phyloP scores from a whole-genome alignment of 1,140 invertebrate genomes.

The Drosophila bocki region DNA sequence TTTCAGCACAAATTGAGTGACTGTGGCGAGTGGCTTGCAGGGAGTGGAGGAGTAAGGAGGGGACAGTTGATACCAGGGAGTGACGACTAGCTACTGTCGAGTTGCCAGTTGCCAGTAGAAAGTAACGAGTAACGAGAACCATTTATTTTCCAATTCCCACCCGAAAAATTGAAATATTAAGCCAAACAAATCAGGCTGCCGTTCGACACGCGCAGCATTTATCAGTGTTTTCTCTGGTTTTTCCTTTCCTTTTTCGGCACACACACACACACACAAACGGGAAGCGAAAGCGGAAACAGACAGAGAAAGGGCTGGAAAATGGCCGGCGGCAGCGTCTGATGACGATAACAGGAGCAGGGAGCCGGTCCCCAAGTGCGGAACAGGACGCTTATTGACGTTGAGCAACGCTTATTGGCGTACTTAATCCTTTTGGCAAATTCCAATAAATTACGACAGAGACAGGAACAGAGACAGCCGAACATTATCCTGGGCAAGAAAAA shows the following conservation, averaged over 20 bases:
- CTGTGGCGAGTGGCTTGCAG: not conserved
- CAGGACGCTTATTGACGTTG: slow-evolving; percentile 72
- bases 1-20: slow-evolving; percentile 26
- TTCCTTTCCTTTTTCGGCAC: slow-evolving; percentile 15
- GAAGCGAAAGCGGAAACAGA: slow-evolving; percentile 68
- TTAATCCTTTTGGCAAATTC: slow-evolving; percentile 83
- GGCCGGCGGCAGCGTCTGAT: slow-evolving; percentile 35
- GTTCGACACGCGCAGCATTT: slow-evolving; percentile 70
- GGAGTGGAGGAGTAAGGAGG: not conserved
- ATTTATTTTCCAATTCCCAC: not conserved
- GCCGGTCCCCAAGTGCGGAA: slow-evolving; percentile 21
- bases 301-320: slow-evolving; percentile 59
- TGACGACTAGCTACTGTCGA: not conserved
- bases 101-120: not conserved
- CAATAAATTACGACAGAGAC: slow-evolving; percentile 70
- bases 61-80: not conserved
- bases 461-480: slow-evolving; percentile 33
- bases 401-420: slow-evolving; percentile 82
- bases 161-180: slow-evolving; percentile 76
- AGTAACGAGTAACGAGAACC: not conserved
- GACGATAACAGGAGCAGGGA: slow-evolving; percentile 9
- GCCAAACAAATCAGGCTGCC: slow-evolving; percentile 73
- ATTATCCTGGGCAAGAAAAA: slow-evolving; percentile 9
- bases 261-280: slow-evolving; percentile 16
- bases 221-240: slow-evolving; percentile 30